Base-by-base conservation (phyloP, 2,797 vertebrate species). In the Arrhamphus sclerolepis region DNA sequence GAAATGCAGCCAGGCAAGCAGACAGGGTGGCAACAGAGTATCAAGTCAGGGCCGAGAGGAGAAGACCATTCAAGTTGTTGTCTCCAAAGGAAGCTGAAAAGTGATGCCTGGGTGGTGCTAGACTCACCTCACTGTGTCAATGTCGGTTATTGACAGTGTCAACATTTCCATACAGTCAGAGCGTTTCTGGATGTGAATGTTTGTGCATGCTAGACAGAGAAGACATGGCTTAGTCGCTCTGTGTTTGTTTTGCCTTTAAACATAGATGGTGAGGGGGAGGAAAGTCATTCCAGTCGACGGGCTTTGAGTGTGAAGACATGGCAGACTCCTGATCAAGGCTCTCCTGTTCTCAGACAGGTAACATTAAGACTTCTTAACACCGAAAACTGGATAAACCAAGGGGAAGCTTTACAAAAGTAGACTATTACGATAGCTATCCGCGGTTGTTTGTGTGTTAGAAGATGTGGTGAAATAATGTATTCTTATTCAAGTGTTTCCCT, bases 61-160 rank as follows among this genome's bases (percentile, higher is more conserved):
- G 75, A 58, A 63, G 42, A 44, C 65, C 67, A 59, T 62, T 60
- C 70, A 66, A 59, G 26, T 46, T 47, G 22, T 3, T 4, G 22
- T 67, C 80, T 80, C 77, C 60, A 31, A 68, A 54, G 60, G 44
- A 57, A 48, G 62, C 22, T 46, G 7, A 72, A 43, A 61, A 86
- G 77, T 56, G 56, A 62, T 64, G 76, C 44, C 0, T 19, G 56
- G 67, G 66, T 49, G 70, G 47, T 56, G 67, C 49, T 38, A 31
- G 17, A 61, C 29, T 78, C 63, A 64, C 84, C 73, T 72, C 62
- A 20, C 67, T 34, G 49, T 69, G 63, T 59, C 71, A 77, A 2
- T 42, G 50, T 81, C 74, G 53, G 52, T 82, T 90, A 82, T 88
- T 89, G 87, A 87, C 87, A 84, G 41, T 88, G 81, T 89, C 90